Evolutionary conservation across 2,888 invertebrate genomes (phyloP).

Genomic region (Drosophila affinis): DNA sequence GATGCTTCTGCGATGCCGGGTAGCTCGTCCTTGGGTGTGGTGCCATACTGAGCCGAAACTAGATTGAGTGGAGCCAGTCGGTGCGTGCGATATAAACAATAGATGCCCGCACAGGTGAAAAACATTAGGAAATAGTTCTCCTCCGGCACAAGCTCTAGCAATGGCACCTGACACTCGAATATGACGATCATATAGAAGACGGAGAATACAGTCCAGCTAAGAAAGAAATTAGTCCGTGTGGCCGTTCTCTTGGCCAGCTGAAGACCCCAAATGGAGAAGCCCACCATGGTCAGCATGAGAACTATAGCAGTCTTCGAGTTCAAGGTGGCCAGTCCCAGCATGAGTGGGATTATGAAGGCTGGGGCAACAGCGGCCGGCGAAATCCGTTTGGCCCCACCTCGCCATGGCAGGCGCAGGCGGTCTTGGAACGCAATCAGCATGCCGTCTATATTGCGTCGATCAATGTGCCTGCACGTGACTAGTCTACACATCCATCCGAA

Average conservation of each 20-base stretch:
- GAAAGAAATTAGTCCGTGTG: constrained; percentile 88
- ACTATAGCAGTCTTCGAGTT: constrained; percentile 83
- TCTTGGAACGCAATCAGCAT: constrained; percentile 85
- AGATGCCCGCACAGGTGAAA: constrained; percentile 66
- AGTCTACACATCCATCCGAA: constrained; percentile 44
- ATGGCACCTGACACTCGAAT: constrained; percentile 89
- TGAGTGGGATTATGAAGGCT: constrained; percentile 84
- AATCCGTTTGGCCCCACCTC: constrained; percentile 86
- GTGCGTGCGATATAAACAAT: constrained; percentile 74
- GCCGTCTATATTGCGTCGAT: constrained; percentile 68
- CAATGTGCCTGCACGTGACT: constrained; percentile 67
- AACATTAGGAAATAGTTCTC: constrained; percentile 86
- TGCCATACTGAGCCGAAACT: constrained; percentile 72
- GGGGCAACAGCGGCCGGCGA: constrained; percentile 85
- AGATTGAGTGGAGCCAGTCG: constrained; percentile 79
- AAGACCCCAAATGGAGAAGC: constrained; percentile 75
- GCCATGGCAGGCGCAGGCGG: constrained; percentile 86
- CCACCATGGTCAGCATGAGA: constrained; percentile 74
- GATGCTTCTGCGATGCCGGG: constrained; percentile 80
- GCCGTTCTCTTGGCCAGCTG: constrained; percentile 75
- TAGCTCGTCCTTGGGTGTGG: constrained; percentile 79
- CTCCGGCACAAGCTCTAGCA: constrained; percentile 88
- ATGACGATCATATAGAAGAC: constrained; percentile 87
- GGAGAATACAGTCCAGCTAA: constrained; percentile 90
- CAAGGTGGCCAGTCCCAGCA: constrained; percentile 84